A percentile compares a stretch with the other conserved stretches of the same genome.
These are phyloP conservation scores for Prionailurus bengalensis DNA, from an alignment of 2,113 vertebrate species.

Conservation along the genomic window DNA sequence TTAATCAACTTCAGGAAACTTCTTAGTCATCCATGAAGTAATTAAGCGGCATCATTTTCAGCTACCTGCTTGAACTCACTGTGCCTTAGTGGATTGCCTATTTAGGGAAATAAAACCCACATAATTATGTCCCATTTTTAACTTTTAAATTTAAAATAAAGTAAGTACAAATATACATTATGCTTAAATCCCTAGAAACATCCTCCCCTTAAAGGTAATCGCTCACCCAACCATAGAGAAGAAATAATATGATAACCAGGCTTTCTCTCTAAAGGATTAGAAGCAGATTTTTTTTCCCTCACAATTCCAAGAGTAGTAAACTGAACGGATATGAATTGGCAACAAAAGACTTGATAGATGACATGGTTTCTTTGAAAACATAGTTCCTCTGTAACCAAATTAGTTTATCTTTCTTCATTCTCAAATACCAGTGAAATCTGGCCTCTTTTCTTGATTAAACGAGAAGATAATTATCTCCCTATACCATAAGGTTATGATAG, in stretches of 20 bases:
- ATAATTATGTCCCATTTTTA: not conserved
- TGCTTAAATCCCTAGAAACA: not conserved
- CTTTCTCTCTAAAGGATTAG: conserved; percentile 15
- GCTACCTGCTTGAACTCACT: not conserved
- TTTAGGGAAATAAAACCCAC: not conserved
- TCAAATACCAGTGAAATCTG: not conserved
- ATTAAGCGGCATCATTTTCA: not conserved
- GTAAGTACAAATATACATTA: not conserved
- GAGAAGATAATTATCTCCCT: not conserved
- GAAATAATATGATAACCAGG: not conserved
- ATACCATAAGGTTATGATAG: not conserved
- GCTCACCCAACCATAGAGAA: not conserved
- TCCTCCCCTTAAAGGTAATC: not conserved
- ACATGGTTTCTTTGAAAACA: not conserved
- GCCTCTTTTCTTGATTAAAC: not conserved
- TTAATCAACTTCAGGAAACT: conserved; percentile 14
- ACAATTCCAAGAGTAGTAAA: not conserved
- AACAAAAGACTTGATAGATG: not conserved
- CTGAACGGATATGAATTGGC: not conserved
- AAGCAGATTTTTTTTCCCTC: not conserved
- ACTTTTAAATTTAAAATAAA: conserved; percentile 60
- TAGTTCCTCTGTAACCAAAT: not conserved
- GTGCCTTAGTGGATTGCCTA: not conserved
- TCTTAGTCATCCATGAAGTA: not conserved
- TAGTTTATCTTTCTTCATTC: conserved; percentile 22